phyloP scores from a whole-genome alignment of 1,140 invertebrate genomes.

The Plectrocnemia conspersa region DNA sequence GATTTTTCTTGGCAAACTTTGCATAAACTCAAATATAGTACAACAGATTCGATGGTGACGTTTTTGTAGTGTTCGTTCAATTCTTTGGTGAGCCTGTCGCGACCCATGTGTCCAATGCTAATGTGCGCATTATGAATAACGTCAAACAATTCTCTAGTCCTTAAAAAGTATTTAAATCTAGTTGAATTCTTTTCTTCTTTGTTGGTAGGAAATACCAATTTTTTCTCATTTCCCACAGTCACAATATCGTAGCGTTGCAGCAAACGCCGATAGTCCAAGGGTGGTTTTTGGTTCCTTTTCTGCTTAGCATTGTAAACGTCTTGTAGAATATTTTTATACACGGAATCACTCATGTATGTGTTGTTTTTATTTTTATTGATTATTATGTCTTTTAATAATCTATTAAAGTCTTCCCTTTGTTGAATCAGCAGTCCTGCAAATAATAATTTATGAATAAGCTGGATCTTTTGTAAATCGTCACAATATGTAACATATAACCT shows the following conservation, averaged over 20 bases:
- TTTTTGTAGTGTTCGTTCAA: neutral
- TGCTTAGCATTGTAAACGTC: too few species aligned
- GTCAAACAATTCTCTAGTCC: neutral
- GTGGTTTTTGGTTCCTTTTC: too few species aligned
- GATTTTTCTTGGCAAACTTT: conserved; percentile 1
- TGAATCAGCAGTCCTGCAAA: too few species aligned
- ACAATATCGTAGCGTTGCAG: neutral
- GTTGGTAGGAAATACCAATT: neutral
- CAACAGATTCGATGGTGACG: neutral
- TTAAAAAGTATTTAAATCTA: neutral
- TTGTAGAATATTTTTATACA: too few species aligned
- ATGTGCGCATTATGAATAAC: neutral
- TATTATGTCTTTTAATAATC: too few species aligned
- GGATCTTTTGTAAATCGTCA: too few species aligned
- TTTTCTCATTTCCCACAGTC: neutral
- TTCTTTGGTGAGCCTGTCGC: neutral
- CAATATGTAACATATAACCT: too few species aligned
- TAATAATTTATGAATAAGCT: too few species aligned
- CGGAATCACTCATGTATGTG: too few species aligned
- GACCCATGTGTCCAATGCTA: neutral
- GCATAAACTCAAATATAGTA: neutral
- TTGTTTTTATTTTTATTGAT: too few species aligned
- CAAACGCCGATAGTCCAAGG: too few species aligned
- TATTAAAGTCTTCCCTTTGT: too few species aligned
- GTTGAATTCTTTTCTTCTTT: neutral